Evolutionary conservation across 2,797 vertebrate species (phyloP).

Genomic region (Epinephelus awoara): DNA sequence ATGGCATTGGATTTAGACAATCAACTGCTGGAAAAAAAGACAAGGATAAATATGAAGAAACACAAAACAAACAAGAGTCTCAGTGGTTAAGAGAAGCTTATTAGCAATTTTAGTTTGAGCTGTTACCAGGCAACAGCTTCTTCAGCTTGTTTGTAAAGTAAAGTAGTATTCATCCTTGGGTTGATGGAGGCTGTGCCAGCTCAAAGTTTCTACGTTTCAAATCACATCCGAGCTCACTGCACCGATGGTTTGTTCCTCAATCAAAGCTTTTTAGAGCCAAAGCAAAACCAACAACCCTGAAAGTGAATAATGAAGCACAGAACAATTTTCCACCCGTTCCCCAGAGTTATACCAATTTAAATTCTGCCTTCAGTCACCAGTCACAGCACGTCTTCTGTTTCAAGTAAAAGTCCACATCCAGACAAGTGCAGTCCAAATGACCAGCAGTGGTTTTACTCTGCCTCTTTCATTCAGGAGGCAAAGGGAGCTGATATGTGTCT

Average conservation of each 20-base stretch:
- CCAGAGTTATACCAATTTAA: background rate
- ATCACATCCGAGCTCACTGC: conserved; percentile 4
- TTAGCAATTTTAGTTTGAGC: conserved; percentile 16
- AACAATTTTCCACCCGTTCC: background rate
- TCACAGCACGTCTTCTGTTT: background rate
- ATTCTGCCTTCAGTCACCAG: background rate
- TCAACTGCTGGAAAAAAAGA: background rate
- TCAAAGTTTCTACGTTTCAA: background rate
- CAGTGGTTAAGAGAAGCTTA: background rate
- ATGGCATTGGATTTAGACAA: background rate
- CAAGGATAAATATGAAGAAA: background rate
- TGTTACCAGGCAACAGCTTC: conserved; percentile 54
- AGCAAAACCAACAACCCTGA: background rate
- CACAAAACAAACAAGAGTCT: background rate
- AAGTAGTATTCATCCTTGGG: background rate
- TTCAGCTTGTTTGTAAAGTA: conserved; percentile 14
- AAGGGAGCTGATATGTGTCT: background rate
- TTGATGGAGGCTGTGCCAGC: background rate
- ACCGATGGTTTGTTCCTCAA: background rate
- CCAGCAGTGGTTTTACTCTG: background rate
- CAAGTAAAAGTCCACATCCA: background rate
- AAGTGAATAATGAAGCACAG: background rate
- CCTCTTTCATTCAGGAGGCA: background rate
- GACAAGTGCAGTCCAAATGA: background rate
- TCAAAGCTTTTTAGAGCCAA: background rate